Evolutionary conservation across 1,140 invertebrate genomes (phyloP).

Genomic region (Papilio dardanus): DNA sequence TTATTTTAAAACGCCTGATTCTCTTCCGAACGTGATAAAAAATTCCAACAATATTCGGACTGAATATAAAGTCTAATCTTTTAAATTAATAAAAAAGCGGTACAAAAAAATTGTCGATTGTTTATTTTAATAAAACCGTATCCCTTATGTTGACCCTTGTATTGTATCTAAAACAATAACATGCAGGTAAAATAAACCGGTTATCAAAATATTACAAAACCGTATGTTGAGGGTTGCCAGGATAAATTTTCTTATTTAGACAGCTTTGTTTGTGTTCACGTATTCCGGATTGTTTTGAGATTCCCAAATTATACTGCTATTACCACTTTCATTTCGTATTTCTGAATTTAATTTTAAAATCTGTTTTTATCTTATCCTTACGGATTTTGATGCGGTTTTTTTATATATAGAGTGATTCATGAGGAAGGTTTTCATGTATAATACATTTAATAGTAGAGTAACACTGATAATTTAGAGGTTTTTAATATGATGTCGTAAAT

Average conservation of each 20-base stretch:
- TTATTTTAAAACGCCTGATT: no score
- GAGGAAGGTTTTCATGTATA: no score
- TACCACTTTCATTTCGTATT: not conserved
- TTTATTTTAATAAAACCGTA: slow-evolving; percentile 33
- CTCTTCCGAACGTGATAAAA: no score
- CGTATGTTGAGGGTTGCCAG: slow-evolving; percentile 40
- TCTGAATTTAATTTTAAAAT: not conserved
- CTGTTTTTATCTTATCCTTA: no score
- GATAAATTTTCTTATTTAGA: slow-evolving; percentile 49
- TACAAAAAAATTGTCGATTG: not conserved
- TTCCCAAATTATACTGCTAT: not conserved
- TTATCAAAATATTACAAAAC: slow-evolving; percentile 41
- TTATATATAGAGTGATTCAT: no score
- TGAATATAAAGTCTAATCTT: not conserved
- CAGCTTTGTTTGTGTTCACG: slow-evolving; percentile 44
- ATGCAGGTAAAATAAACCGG: slow-evolving; percentile 38
- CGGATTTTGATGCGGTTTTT: not conserved
- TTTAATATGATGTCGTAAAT: no score
- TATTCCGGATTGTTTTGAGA: slow-evolving; percentile 16
- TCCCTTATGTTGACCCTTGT: slow-evolving; percentile 19
- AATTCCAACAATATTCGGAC: not conserved
- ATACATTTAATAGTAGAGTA: no score
- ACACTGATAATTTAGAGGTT: no score
- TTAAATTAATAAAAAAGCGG: not conserved
- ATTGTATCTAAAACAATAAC: slow-evolving; percentile 28